Base-by-base conservation (phyloP, 1,140 invertebrate genomes). In the Sycophaga agraensis region DNA sequence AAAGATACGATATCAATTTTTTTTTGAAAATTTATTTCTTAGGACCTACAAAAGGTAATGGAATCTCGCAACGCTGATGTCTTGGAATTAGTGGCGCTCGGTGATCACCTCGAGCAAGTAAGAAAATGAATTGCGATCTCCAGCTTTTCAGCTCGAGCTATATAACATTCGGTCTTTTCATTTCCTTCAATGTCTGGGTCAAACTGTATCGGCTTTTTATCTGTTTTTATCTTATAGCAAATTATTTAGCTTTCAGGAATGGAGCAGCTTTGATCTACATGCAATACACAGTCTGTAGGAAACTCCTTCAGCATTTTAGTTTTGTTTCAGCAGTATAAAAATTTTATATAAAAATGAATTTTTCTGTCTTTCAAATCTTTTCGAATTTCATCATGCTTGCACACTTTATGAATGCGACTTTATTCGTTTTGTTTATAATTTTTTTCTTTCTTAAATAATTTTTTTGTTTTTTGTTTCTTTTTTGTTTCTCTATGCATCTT, bases 61-160 rank as follows among this genome's bases (percentile, higher is more conserved):
- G 87, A 91, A 80, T 84, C 84, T 68, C 85, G 84, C 72, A 86
- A 84, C 76, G 85, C 82, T 82, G 87, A 88, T 80, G 82, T 92
- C 70, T 85, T 85, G 76, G 88, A 90, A 77, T 84, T 90, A 74
- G 84, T 88, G 75, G 83, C 82, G 70, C 84, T 91, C 77, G 87
- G 88, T 74, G 89, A 91, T 82, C 87, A 89, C 71, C 85, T 93
- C 76, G 89, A 92, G 81, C 90, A 92, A 91, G 90, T 92, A 91
- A 91, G 89, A 83, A 59, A 72, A 50, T 50, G 22, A 34, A 55
- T 64, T 43, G 53, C 50, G 67, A 53, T 58, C 34, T 61, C 43
- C 49, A 61, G 46, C 45, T 56, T 62, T 49, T 56, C 53, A 50
- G 35, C 37, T 50, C 34, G 26, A 50, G n/a, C 46, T 63, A 35